Conservation (phyloP, 2,888 invertebrate genomes). For the Adelphocoris suturalis region DNA sequence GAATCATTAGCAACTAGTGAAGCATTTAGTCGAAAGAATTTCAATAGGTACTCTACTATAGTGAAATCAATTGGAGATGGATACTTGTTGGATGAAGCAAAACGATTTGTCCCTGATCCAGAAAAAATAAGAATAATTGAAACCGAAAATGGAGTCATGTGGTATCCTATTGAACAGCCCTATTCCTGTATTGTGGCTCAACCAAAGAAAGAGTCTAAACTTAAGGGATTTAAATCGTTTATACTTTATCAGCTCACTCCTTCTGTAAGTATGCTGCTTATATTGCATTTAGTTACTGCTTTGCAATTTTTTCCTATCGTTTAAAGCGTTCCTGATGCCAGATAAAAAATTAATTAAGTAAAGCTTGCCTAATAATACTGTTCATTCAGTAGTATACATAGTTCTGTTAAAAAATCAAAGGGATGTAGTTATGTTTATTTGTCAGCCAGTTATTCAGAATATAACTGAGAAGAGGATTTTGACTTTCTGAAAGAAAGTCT, state of each 20-base stretch:
- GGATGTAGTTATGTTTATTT: too few species aligned
- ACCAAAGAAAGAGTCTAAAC: conserved; percentile 97
- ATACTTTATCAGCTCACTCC: conserved; percentile 98
- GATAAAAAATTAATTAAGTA: too few species aligned
- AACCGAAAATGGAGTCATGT: conserved; percentile 84
- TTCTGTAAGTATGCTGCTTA: conserved; percentile 81
- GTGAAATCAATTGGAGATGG: conserved; percentile 94
- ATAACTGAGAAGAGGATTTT: too few species aligned
- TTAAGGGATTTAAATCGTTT: conserved; percentile 97
- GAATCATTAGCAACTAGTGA: conserved; percentile 67
- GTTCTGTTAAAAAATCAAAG: too few species aligned
- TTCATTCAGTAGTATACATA: too few species aligned
- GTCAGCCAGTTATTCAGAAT: too few species aligned
- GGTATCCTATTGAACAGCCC: conserved; percentile 87
- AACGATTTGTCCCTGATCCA: conserved; percentile 84
- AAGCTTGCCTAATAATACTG: too few species aligned
- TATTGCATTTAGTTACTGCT: not conserved
- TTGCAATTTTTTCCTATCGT: too few species aligned
- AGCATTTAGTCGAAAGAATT: conserved; percentile 83
- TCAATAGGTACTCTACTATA: conserved; percentile 90
- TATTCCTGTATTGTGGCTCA: conserved; percentile 94
- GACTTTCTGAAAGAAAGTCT: too few species aligned
- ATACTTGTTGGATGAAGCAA: conserved; percentile 89
- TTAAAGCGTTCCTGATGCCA: too few species aligned
- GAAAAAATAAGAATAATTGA: conserved; percentile 88